These are phyloP conservation scores for Maccullochella peelii DNA, from an alignment of 2,113 vertebrate genomes.

Conservation along the genomic window DNA sequence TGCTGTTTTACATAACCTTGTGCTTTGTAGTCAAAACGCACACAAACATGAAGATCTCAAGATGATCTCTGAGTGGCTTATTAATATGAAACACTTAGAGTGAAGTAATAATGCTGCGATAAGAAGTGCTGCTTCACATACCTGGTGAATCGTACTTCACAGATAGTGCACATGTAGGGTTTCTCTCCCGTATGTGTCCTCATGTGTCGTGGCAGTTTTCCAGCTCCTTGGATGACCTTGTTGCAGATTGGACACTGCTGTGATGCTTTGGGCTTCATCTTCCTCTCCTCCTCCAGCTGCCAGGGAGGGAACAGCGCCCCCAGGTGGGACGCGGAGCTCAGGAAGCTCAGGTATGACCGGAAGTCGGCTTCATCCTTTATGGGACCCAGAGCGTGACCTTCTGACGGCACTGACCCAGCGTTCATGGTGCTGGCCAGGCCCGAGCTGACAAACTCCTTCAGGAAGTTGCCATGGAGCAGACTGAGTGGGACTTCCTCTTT, in stretches of 20 bases:
- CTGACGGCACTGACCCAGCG: slow-evolving; percentile 73
- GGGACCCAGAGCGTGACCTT: slow-evolving; percentile 85
- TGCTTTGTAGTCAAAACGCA: slow-evolving; percentile 24
- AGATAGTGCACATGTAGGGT: slow-evolving; percentile 99
- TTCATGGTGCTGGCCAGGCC: slow-evolving; percentile 70
- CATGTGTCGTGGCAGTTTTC: slow-evolving; percentile 98
- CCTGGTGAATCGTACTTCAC: slow-evolving; percentile 99
- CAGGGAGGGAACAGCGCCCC: slow-evolving; percentile 94
- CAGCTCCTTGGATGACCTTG: slow-evolving; percentile 98
- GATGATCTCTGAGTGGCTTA: not conserved
- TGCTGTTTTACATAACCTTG: slow-evolving; percentile 39
- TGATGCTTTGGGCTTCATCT: slow-evolving; percentile 97
- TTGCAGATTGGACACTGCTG: slow-evolving; percentile 99
- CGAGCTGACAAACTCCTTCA: slow-evolving; percentile 89
- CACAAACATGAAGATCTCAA: not conserved
- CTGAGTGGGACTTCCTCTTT: slow-evolving; percentile 90
- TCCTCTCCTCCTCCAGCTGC: slow-evolving; percentile 96
- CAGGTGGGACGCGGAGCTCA: slow-evolving; percentile 92
- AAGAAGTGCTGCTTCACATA: slow-evolving; percentile 70
- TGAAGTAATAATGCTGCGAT: not conserved
- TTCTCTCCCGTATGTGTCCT: slow-evolving; percentile 98
- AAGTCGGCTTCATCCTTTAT: slow-evolving; percentile 96
- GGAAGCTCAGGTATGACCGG: slow-evolving; percentile 93
- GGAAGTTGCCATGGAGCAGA: slow-evolving; percentile 90
- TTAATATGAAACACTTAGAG: not conserved